These are phyloP conservation scores for Furnarius figulus DNA, from an alignment of 2,113 vertebrate genomes.

Conservation along the genomic window DNA sequence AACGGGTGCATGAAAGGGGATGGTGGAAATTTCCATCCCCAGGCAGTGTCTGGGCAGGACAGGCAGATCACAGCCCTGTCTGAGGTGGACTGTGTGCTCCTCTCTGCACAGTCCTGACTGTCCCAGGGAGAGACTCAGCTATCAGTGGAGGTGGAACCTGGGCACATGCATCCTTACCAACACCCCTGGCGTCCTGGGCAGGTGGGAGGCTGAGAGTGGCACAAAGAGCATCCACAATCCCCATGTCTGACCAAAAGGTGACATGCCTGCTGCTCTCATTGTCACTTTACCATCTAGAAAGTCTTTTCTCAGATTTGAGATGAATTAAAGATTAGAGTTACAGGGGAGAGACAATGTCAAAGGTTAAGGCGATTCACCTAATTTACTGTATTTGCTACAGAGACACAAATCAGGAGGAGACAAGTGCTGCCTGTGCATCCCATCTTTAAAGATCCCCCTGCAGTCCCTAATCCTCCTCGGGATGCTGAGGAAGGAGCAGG, in stretches of 20 bases:
- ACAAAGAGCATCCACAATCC: fast-evolving
- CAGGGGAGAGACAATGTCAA: neutral
- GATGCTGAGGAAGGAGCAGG: neutral
- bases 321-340: neutral
- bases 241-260: fast-evolving
- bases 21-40: slow-evolving; percentile 8
- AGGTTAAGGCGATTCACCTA: neutral
- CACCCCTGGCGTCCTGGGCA: fast-evolving
- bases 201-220: neutral
- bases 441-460: neutral
- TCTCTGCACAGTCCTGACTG: neutral
- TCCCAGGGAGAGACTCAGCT: neutral
- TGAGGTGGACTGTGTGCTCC: neutral
- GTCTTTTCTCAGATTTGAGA: neutral
- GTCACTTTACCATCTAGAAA: neutral
- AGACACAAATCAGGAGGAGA: neutral
- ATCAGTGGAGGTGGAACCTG: fast-evolving
- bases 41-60: neutral
- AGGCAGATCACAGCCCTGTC: neutral
- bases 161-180: fast-evolving
- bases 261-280: fast-evolving
- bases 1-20: neutral
- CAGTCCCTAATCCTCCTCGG: neutral
- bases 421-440: neutral
- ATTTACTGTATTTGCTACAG: neutral